phyloP scores from a whole-genome alignment of 2,113 vertebrate genomes.

The Pogonocichla stellata region DNA sequence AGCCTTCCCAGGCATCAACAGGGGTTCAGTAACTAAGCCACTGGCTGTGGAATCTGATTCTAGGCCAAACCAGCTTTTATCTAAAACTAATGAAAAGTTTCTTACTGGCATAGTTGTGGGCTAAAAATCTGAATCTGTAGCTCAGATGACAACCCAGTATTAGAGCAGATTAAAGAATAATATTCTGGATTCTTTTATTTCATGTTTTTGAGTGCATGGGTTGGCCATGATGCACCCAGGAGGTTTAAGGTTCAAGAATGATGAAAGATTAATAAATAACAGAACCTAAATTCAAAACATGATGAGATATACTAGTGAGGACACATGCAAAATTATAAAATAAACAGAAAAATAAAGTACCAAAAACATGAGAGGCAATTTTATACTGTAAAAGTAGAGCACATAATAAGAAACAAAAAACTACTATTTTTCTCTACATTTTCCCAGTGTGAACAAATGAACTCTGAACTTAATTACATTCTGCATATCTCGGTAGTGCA shows the following conservation, averaged over 20 bases:
- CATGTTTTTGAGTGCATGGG: neutral
- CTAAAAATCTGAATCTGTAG: neutral
- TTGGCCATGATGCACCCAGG: neutral
- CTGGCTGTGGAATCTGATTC: constrained; percentile 16
- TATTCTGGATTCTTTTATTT: neutral
- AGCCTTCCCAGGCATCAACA: neutral
- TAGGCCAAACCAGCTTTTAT: neutral
- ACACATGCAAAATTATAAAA: neutral
- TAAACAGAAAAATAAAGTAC: neutral
- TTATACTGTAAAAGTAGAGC: neutral
- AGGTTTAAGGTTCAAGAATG: neutral
- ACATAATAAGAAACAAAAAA: neutral
- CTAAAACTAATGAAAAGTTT: constrained; percentile 26
- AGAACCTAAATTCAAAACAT: neutral
- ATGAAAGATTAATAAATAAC: neutral
- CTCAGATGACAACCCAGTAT: neutral
- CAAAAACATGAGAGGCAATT: neutral
- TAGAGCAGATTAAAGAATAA: constrained; percentile 4
- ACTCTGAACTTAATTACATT: neutral
- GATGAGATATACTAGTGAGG: neutral
- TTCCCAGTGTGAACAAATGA: neutral
- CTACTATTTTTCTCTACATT: neutral
- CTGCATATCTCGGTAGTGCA: neutral
- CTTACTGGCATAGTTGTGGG: neutral
- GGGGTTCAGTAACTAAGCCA: neutral